Evolutionary conservation across 2,888 invertebrate species (phyloP), one percentile per base, ranked within the genome.

Genomic region (Drosophila sordidula): DNA sequence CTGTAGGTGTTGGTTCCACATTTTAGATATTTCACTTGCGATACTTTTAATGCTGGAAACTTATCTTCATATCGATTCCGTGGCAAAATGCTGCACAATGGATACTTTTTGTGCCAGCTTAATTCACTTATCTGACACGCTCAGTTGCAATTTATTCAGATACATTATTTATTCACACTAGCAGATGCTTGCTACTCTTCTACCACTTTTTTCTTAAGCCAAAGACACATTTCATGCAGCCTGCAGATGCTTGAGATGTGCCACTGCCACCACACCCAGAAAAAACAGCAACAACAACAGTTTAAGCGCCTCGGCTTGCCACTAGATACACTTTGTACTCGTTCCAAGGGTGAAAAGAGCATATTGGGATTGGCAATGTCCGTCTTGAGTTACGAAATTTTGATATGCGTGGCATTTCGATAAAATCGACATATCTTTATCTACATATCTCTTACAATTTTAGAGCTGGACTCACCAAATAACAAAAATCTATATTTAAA

Each of bases 101-200:
- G 34, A 46, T 54, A 45, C 42, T 44, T 61, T 57, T 47, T 45
- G 11, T 38, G 52, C 39, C 38, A 50, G 25, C 25, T 56, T 65
- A 46, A 72, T 65, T 57, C 66, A 77, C 57, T 74, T 74, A 77
- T 66, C 66, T 41, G 38, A 55, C 58, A 73, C 22, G 58, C 49
- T 66, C 67, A 72, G 62, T 58, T 59, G 55, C 55, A 52, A 57
- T 63, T 73, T 65, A 57, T 59, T 50, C 59, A 46, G 49, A 65
- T 78, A 63, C 62, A 34, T 68, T 82, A 71, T 67, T 79, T 79
- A 86, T 75, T 79, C 54, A 46, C 46, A 39, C 50, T 36, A 38
- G 61, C 59, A 49, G 55, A 42, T 62, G 70, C 52, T 50, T 42
- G 26, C 62, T 67, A 26, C 16, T 26, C 42, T 18, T 70, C 9